phyloP scores from a whole-genome alignment of 2,113 vertebrate genomes.

The Tragelaphus imberbis region DNA sequence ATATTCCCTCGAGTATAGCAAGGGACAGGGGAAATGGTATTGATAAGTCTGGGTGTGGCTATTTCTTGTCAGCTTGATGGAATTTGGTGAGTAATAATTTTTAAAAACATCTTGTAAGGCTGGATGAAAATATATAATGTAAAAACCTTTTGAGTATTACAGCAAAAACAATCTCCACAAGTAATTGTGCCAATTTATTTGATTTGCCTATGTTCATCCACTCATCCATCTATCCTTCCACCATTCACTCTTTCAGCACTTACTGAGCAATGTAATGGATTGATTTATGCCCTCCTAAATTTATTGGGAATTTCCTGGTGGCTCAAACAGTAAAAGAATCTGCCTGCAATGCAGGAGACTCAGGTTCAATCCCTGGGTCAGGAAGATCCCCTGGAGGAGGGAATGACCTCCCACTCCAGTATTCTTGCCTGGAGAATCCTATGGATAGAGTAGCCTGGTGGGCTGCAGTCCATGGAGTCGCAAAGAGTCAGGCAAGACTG shows the following conservation, averaged over 20 bases:
- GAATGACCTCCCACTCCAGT: not conserved
- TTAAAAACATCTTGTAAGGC: not conserved
- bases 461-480: not conserved
- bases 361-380: not conserved
- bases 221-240: not conserved
- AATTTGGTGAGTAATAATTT: not conserved
- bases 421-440: not conserved
- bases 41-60: not conserved
- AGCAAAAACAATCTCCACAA: not conserved
- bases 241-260: not conserved
- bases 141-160: not conserved
- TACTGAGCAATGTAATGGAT: not conserved
- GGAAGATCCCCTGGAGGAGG: not conserved
- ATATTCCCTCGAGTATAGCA: not conserved
- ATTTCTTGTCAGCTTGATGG: not conserved
- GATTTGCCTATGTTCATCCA: not conserved
- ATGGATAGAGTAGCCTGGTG: not conserved
- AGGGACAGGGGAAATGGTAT: not conserved
- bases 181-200: not conserved
- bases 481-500: not conserved
- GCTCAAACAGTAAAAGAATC: not conserved
- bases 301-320: not conserved
- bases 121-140: conserved; percentile 10
- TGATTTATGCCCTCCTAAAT: not conserved
- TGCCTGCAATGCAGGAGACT: not conserved